Conservation (phyloP, 2,113 vertebrate genomes). For the Microtus ochrogaster region DNA sequence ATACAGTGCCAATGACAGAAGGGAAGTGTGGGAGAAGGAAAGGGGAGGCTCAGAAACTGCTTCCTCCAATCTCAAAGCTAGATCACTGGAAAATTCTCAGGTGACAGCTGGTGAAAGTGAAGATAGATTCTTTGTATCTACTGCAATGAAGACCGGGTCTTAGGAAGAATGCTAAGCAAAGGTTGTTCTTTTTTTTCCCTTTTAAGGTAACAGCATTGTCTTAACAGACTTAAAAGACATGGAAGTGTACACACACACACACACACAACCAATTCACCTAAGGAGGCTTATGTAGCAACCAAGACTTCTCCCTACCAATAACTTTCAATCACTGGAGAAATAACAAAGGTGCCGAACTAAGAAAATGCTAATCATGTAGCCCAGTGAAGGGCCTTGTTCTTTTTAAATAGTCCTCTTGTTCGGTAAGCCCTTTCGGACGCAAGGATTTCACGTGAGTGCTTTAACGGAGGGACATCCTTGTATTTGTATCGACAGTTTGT, state of each 20-base stretch:
- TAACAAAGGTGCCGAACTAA: constrained; percentile 40
- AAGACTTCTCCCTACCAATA: constrained; percentile 54
- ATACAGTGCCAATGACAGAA: constrained; percentile 67
- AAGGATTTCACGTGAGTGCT: constrained; percentile 63
- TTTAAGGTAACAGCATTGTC: constrained; percentile 41
- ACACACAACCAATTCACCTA: constrained; percentile 60
- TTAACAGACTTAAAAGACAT: constrained; percentile 71
- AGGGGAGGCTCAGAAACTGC: constrained; percentile 65
- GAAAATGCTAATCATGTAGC: constrained; percentile 67
- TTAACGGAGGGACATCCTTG: constrained; percentile 66
- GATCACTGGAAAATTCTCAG: constrained; percentile 79
- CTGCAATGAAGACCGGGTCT: constrained; percentile 71
- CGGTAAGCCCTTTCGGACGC: constrained; percentile 10
- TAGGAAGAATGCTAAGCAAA: constrained; percentile 77
- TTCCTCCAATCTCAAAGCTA: constrained; percentile 79
- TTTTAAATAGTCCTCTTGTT: constrained; percentile 41
- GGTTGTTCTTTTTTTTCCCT: neutral
- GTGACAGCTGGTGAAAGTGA: constrained; percentile 74
- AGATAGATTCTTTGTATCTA: constrained; percentile 77
- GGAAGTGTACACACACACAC: constrained; percentile 7
- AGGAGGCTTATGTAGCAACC: constrained; percentile 34
- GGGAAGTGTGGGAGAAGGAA: neutral
- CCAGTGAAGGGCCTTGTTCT: constrained; percentile 42
- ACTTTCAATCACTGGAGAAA: constrained; percentile 54
- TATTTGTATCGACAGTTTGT: constrained; percentile 58